phyloP scores from a whole-genome alignment of 2,888 invertebrate species.

The Xanthia togata region DNA sequence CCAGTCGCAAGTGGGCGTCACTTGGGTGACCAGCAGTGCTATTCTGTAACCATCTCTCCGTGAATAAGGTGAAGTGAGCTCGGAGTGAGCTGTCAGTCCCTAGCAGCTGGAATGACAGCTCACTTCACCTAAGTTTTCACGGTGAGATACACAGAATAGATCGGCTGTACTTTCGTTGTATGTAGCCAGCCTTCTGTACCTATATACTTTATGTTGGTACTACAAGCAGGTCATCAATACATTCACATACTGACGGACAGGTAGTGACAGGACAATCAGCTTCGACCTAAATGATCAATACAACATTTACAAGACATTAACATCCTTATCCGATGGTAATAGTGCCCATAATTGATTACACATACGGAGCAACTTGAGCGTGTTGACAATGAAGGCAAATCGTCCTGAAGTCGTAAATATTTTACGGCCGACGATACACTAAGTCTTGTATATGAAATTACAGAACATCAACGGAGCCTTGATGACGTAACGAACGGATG shows the following conservation, averaged over 20 bases:
- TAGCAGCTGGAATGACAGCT: no score
- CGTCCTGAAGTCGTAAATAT: conserved; percentile 73
- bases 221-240: conserved; percentile 46
- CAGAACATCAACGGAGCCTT: conserved; percentile 50
- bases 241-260: conserved; percentile 28
- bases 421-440: conserved; percentile 70
- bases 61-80: no score
- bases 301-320: conserved; percentile 49
- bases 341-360: conserved; percentile 55
- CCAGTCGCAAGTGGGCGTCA: background rate
- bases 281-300: conserved; percentile 36
- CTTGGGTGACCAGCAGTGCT: background rate
- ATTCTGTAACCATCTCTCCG: no score
- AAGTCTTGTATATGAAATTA: conserved; percentile 55
- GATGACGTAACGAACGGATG: conserved; percentile 56
- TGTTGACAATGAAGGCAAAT: conserved; percentile 69
- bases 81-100: no score
- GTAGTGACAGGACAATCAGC: conserved; percentile 32
- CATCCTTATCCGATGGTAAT: conserved; percentile 33
- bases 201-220: background rate
- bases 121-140: no score
- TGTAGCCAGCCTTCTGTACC: background rate
- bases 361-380: conserved; percentile 42
- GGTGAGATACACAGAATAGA: no score
- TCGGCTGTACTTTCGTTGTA: no score